These are phyloP conservation scores for Venusia cambrica DNA, from an alignment of 2,888 invertebrate genomes.

Conservation along the genomic window DNA sequence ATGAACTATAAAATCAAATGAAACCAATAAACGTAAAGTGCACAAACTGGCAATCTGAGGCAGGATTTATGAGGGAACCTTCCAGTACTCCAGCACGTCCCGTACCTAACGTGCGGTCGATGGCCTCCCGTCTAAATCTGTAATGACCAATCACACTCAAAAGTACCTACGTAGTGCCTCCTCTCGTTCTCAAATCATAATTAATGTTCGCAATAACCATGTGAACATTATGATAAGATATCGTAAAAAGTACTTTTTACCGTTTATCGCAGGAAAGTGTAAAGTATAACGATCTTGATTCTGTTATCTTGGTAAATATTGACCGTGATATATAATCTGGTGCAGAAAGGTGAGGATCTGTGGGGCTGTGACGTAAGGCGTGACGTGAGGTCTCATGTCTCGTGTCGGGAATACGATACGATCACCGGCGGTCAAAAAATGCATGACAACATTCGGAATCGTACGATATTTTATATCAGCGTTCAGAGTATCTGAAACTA, in stretches of 20 bases:
- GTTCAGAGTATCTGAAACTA: too few species aligned
- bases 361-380: slow-evolving; percentile 51
- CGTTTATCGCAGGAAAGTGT: slow-evolving; percentile 63
- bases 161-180: too few species aligned
- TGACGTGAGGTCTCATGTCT: slow-evolving; percentile 59
- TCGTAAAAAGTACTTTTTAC: slow-evolving; percentile 49
- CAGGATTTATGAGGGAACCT: slow-evolving; percentile 54
- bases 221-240: slow-evolving; percentile 39
- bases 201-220: slow-evolving; percentile 30
- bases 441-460: too few species aligned
- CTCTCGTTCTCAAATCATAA: slow-evolving; percentile 27
- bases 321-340: slow-evolving; percentile 59
- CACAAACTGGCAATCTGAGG: slow-evolving; percentile 52
- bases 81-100: slow-evolving; percentile 38
- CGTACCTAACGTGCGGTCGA: slow-evolving; percentile 47
- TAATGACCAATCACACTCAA: slow-evolving; percentile 32
- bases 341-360: slow-evolving; percentile 61
- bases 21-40: slow-evolving; percentile 56
- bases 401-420: slow-evolving; percentile 33
- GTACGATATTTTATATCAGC: too few species aligned
- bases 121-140: slow-evolving; percentile 44
- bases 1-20: slow-evolving; percentile 56
- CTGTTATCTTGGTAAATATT: slow-evolving; percentile 66
- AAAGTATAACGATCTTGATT: slow-evolving; percentile 73
- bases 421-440: too few species aligned